These are phyloP conservation scores for Alviniconcha strummeri DNA, from an alignment of 2,888 invertebrate species.

Conservation along the genomic window DNA sequence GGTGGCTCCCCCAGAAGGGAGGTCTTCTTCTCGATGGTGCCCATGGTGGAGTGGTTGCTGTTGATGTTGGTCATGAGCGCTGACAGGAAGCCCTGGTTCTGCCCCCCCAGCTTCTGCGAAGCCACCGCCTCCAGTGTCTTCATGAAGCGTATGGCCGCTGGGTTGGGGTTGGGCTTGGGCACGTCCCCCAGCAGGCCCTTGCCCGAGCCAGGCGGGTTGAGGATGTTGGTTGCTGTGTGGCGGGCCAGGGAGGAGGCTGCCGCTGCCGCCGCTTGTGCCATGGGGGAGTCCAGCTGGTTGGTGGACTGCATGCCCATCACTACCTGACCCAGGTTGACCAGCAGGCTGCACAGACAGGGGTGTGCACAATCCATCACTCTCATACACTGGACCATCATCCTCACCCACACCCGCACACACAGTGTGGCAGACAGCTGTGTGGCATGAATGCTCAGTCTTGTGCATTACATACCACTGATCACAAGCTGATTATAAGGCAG, in stretches of 20 bases:
- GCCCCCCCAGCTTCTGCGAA: constrained; percentile 39
- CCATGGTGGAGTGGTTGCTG: constrained; percentile 15
- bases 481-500: too few relatives aligned
- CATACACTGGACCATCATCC: not conserved
- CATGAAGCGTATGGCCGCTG: constrained; percentile 47
- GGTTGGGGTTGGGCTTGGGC: constrained; percentile 40
- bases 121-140: constrained; percentile 46
- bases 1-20: constrained; percentile 43
- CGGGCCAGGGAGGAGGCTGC: constrained; percentile 24
- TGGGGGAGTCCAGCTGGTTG: not conserved
- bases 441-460: too few relatives aligned
- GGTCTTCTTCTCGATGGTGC: constrained; percentile 24
- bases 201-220: constrained; percentile 35
- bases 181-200: constrained; percentile 39
- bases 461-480: too few relatives aligned
- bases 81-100: constrained; percentile 28
- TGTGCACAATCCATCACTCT: not conserved
- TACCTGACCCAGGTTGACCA: constrained; percentile 60
- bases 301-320: constrained; percentile 50
- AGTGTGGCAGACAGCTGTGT: too few relatives aligned
- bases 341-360: constrained; percentile 39
- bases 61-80: constrained; percentile 34
- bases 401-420: not conserved
- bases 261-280: constrained; percentile 20
- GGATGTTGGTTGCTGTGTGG: constrained; percentile 20